Percentiles rank a stretch among this genome's conserved stretches.
phyloP scores from a whole-genome alignment of 2,113 vertebrate species.

The Sarotherodon lohbergeri region DNA sequence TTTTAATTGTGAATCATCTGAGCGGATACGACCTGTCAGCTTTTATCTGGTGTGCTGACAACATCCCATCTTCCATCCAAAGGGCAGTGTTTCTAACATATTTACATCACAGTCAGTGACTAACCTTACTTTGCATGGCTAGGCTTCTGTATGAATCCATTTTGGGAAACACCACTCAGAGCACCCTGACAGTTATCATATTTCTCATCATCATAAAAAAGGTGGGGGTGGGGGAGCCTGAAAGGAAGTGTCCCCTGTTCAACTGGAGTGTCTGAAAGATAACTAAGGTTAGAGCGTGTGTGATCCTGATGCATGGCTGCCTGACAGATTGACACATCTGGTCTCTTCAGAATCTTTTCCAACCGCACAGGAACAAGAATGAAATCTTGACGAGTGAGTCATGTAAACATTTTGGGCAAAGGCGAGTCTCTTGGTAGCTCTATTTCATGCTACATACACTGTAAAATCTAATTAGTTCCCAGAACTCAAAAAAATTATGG shows the following conservation, averaged over 20 bases:
- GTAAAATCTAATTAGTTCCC: no score
- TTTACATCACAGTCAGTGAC: constrained; percentile 36
- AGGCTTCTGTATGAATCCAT: constrained; percentile 28
- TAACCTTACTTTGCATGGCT: constrained; percentile 30
- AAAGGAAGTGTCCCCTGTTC: constrained; percentile 11
- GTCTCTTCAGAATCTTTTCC: constrained; percentile 6
- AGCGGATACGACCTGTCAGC: background rate
- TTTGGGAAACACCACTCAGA: constrained; percentile 21
- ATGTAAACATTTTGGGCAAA: constrained; percentile 25
- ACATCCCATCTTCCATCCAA: background rate
- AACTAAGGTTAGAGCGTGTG: constrained; percentile 4
- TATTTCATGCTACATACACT: constrained; percentile 37
- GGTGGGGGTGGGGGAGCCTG: background rate
- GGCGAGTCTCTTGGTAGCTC: constrained; percentile 20
- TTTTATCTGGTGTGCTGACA: background rate
- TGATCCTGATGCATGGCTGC: constrained; percentile 22
- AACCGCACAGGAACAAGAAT: constrained; percentile 15
- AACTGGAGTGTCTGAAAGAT: constrained; percentile 37
- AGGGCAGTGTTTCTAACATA: background rate
- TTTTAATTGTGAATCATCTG: background rate
- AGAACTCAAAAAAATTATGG: no score
- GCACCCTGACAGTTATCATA: constrained; percentile 24
- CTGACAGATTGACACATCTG: constrained; percentile 27
- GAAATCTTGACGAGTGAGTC: constrained; percentile 7
- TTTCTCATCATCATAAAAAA: constrained; percentile 17